These are phyloP conservation scores for Meloidogyne floridensis DNA, from an alignment of 1,140 invertebrate species.

Conservation along the genomic window DNA sequence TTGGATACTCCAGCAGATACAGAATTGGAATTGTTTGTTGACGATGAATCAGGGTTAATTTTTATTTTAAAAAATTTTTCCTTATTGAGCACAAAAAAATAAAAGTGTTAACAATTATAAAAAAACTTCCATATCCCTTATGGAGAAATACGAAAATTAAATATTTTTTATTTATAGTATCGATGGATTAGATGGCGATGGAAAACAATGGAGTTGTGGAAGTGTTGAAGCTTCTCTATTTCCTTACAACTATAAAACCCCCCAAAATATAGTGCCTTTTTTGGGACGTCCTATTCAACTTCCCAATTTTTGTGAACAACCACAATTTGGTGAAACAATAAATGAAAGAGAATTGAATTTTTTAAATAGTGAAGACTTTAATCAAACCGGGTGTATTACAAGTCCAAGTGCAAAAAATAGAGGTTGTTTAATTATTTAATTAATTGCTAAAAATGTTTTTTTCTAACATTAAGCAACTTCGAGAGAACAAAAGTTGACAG, in stretches of 20 bases:
- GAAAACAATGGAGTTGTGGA: conserved; percentile 1
- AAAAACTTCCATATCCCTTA: too few species aligned
- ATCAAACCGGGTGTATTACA: background rate
- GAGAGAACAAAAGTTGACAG: background rate
- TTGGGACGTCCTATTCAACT: background rate
- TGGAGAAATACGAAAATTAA: background rate
- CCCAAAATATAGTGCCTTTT: conserved; percentile 1
- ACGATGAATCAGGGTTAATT: conserved; percentile 16
- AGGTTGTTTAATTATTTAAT: background rate
- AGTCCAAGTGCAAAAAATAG: background rate
- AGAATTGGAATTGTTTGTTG: conserved; percentile 29
- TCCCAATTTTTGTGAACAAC: background rate
- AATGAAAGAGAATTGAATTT: background rate
- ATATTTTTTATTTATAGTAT: background rate
- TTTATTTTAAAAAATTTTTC: background rate
- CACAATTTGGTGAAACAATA: background rate
- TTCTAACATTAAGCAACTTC: background rate
- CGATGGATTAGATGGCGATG: background rate
- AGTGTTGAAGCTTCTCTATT: background rate
- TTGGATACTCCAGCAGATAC: conserved; percentile 8
- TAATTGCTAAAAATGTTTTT: background rate
- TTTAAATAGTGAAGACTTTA: background rate
- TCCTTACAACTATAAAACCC: background rate
- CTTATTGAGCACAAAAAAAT: too few species aligned
- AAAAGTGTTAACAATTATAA: too few species aligned